Evolutionary conservation across 2,113 vertebrate genomes (phyloP).

Genomic region (Strix aluco): DNA sequence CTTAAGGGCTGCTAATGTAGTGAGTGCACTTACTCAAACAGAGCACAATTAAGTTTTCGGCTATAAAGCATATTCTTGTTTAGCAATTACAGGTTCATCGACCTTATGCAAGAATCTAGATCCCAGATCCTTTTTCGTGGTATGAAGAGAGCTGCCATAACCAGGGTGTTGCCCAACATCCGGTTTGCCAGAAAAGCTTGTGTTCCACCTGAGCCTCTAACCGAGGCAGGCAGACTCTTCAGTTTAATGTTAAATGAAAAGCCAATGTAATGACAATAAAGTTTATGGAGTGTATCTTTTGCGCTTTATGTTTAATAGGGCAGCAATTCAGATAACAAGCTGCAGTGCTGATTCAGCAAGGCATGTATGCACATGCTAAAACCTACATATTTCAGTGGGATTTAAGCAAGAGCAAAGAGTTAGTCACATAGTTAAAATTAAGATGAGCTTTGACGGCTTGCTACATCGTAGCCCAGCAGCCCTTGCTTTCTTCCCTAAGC

Average conservation of each 20-base stretch:
- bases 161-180: not conserved
- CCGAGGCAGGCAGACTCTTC: not conserved
- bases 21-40: not conserved
- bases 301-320: not conserved
- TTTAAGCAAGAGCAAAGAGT: not conserved
- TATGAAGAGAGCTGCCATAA: not conserved
- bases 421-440: not conserved
- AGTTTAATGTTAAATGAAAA: not conserved
- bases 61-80: not conserved
- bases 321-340: not conserved
- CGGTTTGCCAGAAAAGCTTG: not conserved
- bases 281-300: not conserved
- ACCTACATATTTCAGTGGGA: not conserved
- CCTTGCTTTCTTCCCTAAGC: not conserved
- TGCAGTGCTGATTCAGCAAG: conserved; percentile 10
- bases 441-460: not conserved
- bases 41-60: not conserved
- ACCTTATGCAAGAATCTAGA: not conserved
- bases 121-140: not conserved
- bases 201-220: not conserved
- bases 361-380: not conserved
- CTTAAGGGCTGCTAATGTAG: not conserved
- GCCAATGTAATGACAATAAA: not conserved
- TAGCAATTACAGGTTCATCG: not conserved
- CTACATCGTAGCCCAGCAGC: not conserved